These are phyloP conservation scores for Cantharis lateralis DNA, from an alignment of 2,888 invertebrate species.

Conservation along the genomic window DNA sequence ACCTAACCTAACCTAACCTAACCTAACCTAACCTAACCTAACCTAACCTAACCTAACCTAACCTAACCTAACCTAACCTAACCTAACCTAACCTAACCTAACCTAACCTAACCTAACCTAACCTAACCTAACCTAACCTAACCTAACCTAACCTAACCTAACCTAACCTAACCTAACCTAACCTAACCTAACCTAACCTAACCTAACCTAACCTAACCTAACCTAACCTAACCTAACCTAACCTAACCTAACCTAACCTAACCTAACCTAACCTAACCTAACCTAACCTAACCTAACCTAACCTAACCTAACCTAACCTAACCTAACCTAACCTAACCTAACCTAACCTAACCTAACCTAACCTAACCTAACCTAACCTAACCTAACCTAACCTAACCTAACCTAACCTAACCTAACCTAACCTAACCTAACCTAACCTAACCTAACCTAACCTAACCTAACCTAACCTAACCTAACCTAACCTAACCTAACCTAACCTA, in stretches of 20 bases:
- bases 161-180: no score
- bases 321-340: slow-evolving; percentile 32
- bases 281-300: slow-evolving; percentile 31
- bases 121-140: no score
- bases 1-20: no score
- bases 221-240: slow-evolving; percentile 26
- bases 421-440: background rate
- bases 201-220: slow-evolving; percentile 26
- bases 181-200: no score
- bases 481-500: background rate
- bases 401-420: background rate
- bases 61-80: no score
- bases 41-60: no score
- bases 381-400: background rate
- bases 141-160: no score
- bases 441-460: background rate
- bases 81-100: no score
- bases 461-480: background rate
- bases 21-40: no score
- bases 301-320: slow-evolving; percentile 32
- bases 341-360: slow-evolving; percentile 33
- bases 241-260: slow-evolving; percentile 29
- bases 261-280: slow-evolving; percentile 30
- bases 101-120: no score
- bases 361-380: background rate